Base-by-base conservation (phyloP, 2,797 vertebrate species). In the Bryconaethiops microstoma region DNA sequence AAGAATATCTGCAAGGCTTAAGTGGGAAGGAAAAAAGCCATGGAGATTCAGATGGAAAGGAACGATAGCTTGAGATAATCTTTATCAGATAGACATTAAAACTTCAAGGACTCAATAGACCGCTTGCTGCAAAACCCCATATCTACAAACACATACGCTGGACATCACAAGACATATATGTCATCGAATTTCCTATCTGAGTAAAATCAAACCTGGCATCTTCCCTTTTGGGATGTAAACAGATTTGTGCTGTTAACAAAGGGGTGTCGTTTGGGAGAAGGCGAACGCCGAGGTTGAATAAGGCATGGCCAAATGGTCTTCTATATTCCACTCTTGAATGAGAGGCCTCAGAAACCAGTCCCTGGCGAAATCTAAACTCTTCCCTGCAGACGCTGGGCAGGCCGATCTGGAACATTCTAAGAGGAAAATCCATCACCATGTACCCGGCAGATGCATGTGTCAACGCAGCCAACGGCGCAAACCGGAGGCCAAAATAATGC, bases 361-460 rank as follows among this genome's bases (percentile, higher is more conserved):
- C 78, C 78, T 57, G 83, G 77, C 76, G 85, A 84, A 87, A 83
- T 82, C 82, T 4, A 83, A 88, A 80, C 85, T 76, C 80, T 85
- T 67, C 8, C 16, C 83, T 42, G 29, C 45, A 82, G 81, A 86
- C 68, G 80, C 76, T 60, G 77, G 86, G 84, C 88, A 90, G 88
- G 84, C 87, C 86, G 86, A 89, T 92, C 90, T 91, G 88, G 92
- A 90, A 87, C 86, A 91, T 91, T 91, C 88, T 87, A 87, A 85
- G 84, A 85, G 86, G 88, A 89, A 91, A 92, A 94, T 94, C 93
- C 91, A 94, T 94, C 94, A 93, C 92, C 87, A 92, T 94, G 93
- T 91, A 88, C 87, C 87, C 89, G 89, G 87, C 89, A 93, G 92
- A 94, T 91, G 90, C 90, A 91, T 91, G 91, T 91, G 92, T 93